phyloP scores from a whole-genome alignment of 2,888 invertebrate species.

The Neria commutata region DNA sequence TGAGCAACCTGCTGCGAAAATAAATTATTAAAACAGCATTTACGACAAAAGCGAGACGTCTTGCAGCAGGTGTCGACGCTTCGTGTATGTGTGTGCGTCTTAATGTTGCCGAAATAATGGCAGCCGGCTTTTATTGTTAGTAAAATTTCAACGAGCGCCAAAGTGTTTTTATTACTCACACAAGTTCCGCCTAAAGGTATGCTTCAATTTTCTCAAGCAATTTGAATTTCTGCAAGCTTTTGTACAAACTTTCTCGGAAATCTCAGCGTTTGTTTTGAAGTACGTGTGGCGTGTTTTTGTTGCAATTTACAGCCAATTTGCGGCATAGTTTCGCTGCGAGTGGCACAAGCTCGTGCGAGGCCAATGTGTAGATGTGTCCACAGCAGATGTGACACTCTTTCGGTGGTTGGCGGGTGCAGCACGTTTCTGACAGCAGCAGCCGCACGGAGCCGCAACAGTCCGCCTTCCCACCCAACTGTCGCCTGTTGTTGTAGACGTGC shows the following conservation, averaged over 20 bases:
- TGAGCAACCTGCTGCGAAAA: constrained; percentile 47
- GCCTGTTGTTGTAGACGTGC: too few relatives aligned
- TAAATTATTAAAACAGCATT: constrained; percentile 49
- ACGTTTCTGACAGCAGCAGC: constrained; percentile 2
- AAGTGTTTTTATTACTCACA: too few relatives aligned
- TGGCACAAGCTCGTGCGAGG: not conserved
- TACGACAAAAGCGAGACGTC: constrained; percentile 24
- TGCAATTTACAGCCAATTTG: not conserved
- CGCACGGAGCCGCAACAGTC: not conserved
- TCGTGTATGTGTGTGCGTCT: not conserved
- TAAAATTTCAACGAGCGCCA: too few relatives aligned
- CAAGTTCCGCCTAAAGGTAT: constrained; percentile 6
- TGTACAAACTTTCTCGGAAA: too few relatives aligned
- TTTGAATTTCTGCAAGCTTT: too few relatives aligned
- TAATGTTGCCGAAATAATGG: not conserved
- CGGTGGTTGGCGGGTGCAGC: too few relatives aligned
- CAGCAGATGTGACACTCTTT: not conserved
- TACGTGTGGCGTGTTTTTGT: not conserved
- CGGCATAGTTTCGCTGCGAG: not conserved
- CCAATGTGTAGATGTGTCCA: not conserved
- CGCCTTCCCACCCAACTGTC: too few relatives aligned
- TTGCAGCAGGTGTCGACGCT: not conserved
- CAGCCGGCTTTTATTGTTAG: too few relatives aligned
- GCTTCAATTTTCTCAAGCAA: constrained; percentile 2
- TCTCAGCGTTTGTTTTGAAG: not conserved